These are phyloP conservation scores for Drosophila nigritarsus DNA, from an alignment of 2,888 invertebrate genomes.

Conservation along the genomic window DNA sequence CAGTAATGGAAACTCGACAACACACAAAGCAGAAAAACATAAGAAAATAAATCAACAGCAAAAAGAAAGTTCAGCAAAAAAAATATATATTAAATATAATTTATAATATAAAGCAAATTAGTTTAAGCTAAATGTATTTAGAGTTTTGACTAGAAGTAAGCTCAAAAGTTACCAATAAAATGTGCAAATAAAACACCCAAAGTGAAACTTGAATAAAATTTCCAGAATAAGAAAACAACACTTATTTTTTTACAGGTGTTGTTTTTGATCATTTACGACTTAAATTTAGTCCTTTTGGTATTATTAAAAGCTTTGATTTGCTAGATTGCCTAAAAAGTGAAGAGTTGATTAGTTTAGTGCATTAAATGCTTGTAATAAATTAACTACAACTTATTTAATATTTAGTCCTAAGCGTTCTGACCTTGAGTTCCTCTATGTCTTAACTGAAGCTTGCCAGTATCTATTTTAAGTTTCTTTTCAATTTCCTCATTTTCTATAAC, in stretches of 20 bases:
- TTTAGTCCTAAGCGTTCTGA: slow-evolving; percentile 56
- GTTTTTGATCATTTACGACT: slow-evolving; percentile 9
- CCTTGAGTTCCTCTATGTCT: slow-evolving; percentile 61
- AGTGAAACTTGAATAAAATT: slow-evolving; percentile 35
- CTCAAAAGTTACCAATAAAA: slow-evolving; percentile 45
- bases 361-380: slow-evolving; percentile 73
- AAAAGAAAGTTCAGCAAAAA: slow-evolving; percentile 20
- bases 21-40: slow-evolving; percentile 35
- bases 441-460: slow-evolving; percentile 47
- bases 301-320: slow-evolving; percentile 30
- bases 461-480: slow-evolving; percentile 17
- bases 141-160: slow-evolving; percentile 73
- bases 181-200: slow-evolving; percentile 30
- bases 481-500: slow-evolving; percentile 3
- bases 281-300: background rate
- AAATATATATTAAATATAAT: slow-evolving; percentile 9
- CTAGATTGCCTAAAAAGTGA: slow-evolving; percentile 22
- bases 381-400: slow-evolving; percentile 31
- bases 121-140: slow-evolving; percentile 77
- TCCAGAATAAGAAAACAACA: slow-evolving; percentile 17
- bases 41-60: slow-evolving; percentile 11
- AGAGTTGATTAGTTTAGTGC: slow-evolving; percentile 64
- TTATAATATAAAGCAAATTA: slow-evolving; percentile 39
- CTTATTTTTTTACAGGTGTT: slow-evolving; percentile 43
- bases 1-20: slow-evolving; percentile 18